Conservation (phyloP, 2,113 vertebrate species). For the Phylloscopus trochiloides region DNA sequence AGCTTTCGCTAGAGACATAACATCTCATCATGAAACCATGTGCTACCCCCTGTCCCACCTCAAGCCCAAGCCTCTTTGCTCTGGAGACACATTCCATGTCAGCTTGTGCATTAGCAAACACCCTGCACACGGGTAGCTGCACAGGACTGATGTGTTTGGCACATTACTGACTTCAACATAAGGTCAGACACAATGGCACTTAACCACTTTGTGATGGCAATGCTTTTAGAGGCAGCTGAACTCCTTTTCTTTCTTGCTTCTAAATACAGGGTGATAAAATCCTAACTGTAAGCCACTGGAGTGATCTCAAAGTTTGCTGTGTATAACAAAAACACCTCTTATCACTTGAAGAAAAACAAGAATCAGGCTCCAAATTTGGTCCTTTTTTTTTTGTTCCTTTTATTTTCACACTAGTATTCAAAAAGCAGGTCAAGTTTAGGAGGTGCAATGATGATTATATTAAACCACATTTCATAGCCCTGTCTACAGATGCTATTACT, state of each 20-base stretch:
- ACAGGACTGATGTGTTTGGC: no score
- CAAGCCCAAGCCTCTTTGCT: no score
- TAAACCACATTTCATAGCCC: background rate
- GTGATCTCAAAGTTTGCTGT: background rate
- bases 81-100: no score
- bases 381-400: background rate
- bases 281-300: background rate
- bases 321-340: background rate
- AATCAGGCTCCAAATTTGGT: background rate
- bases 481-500: background rate
- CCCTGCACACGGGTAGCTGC: no score
- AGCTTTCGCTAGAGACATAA: no score
- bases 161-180: no score
- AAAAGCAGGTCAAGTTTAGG: background rate
- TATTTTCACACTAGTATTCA: background rate
- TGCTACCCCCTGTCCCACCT: no score
- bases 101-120: no score
- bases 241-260: background rate
- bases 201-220: background rate
- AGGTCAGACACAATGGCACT: background rate
- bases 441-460: background rate
- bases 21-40: no score
- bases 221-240: background rate
- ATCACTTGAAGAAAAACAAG: background rate
- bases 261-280: no score